A percentile compares a stretch with the other conserved stretches of the same genome.
Conservation (phyloP, 2,797 vertebrate genomes). For the Thaleichthys pacificus region DNA sequence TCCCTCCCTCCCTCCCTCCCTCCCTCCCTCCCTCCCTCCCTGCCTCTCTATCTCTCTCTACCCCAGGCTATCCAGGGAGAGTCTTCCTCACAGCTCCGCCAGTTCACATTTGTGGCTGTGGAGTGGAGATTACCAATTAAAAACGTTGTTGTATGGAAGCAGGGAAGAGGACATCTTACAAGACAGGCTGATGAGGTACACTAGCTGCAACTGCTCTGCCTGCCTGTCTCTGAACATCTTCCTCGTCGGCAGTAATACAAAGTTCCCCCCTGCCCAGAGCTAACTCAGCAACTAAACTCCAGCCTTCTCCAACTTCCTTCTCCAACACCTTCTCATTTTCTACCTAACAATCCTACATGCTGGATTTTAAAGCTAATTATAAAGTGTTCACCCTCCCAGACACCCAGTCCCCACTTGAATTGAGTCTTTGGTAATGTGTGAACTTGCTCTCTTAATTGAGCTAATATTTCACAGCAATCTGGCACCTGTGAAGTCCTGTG, state of each 20-base stretch:
- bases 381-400: no score
- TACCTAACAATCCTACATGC: no score
- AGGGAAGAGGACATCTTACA: slow-evolving; percentile 25
- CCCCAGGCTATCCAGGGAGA: slow-evolving; percentile 75
- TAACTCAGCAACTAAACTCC: neutral
- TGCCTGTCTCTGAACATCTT: no score
- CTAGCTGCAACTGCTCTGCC: neutral
- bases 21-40: no score
- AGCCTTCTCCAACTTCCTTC: no score
- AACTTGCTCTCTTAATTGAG: neutral
- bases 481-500: neutral
- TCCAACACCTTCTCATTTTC: no score
- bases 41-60: slow-evolving; percentile 27
- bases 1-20: no score
- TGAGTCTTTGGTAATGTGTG: neutral
- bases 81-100: slow-evolving; percentile 61
- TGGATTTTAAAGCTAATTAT: no score
- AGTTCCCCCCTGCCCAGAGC: neutral
- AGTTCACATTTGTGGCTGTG: slow-evolving; percentile 84
- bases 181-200: slow-evolving; percentile 56
- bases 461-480: neutral
- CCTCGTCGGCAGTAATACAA: no score
- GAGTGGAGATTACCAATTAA: slow-evolving; percentile 79
- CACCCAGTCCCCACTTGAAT: no score
- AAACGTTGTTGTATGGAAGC: slow-evolving; percentile 40